Conservation (phyloP, 2,888 invertebrate species). For the Cremastinae sp. region DNA sequence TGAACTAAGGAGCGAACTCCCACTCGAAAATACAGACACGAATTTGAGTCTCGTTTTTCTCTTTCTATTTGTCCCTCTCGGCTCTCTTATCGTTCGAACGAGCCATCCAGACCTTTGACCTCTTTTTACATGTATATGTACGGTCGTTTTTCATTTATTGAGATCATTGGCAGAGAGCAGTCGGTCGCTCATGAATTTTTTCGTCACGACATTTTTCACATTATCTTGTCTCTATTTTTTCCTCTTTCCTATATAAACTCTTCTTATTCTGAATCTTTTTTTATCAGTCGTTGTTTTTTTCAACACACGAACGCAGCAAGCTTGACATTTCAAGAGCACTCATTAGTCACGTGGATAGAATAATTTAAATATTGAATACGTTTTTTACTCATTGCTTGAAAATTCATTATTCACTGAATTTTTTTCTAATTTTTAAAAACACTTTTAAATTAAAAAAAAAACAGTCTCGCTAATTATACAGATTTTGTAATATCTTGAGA, state of each 20-base stretch:
- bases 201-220: background rate
- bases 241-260: background rate
- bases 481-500: no score
- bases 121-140: constrained; percentile 21
- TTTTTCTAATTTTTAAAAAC: no score
- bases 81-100: constrained; percentile 47
- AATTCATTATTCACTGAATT: no score
- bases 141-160: constrained; percentile 1
- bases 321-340: no score
- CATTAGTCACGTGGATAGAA: no score
- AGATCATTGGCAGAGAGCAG: background rate
- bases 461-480: no score
- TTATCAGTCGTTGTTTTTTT: background rate
- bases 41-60: no score
- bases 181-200: constrained; percentile 32
- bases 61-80: no score
- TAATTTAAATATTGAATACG: no score
- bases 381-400: no score
- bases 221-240: background rate
- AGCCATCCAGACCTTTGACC: constrained; percentile 50
- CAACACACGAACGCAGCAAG: no score
- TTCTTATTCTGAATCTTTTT: background rate
- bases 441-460: no score
- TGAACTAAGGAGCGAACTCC: constrained; percentile 31
- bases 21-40: constrained; percentile 23